Conservation (phyloP, 2,797 vertebrate genomes). For the Tangara arthus region DNA sequence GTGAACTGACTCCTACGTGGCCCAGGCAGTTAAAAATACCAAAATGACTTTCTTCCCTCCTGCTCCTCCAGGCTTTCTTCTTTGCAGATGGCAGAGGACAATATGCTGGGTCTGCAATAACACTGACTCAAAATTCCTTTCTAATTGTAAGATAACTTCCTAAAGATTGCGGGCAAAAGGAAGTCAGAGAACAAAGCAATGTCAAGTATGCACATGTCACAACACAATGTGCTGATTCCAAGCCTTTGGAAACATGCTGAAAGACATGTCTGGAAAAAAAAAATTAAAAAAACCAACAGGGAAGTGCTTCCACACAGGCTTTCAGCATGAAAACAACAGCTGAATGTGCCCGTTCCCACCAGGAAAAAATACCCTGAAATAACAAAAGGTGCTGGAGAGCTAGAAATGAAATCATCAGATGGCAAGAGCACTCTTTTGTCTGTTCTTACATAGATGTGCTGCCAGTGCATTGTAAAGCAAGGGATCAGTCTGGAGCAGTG, state of each 20-base stretch:
- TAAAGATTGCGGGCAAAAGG: conserved; percentile 76
- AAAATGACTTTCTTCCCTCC: neutral
- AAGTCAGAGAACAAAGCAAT: conserved; percentile 75
- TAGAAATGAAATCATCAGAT: conserved; percentile 68
- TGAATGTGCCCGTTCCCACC: conserved; percentile 62
- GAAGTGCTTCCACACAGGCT: conserved; percentile 19
- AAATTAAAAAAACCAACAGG: neutral
- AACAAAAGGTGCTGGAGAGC: conserved; percentile 67
- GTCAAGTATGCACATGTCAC: conserved; percentile 74
- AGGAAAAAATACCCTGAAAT: conserved; percentile 62
- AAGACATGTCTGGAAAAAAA: conserved; percentile 40
- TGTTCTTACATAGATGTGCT: conserved; percentile 53
- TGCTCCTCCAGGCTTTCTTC: conserved; percentile 26
- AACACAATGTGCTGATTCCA: conserved; percentile 70
- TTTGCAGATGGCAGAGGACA: conserved; percentile 50
- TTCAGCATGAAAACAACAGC: conserved; percentile 73
- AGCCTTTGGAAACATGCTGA: conserved; percentile 67
- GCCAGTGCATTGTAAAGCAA: conserved; percentile 24
- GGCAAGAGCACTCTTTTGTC: conserved; percentile 57
- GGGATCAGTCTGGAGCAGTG: conserved; percentile 28
- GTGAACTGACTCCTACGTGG: neutral
- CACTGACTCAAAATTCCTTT: conserved; percentile 68
- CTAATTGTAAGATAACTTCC: conserved; percentile 81
- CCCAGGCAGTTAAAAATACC: neutral
- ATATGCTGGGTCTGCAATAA: conserved; percentile 48